Evolutionary conservation across 2,113 vertebrate genomes (phyloP), one percentile per base, ranked within the genome.

Genomic region (Ia io): DNA sequence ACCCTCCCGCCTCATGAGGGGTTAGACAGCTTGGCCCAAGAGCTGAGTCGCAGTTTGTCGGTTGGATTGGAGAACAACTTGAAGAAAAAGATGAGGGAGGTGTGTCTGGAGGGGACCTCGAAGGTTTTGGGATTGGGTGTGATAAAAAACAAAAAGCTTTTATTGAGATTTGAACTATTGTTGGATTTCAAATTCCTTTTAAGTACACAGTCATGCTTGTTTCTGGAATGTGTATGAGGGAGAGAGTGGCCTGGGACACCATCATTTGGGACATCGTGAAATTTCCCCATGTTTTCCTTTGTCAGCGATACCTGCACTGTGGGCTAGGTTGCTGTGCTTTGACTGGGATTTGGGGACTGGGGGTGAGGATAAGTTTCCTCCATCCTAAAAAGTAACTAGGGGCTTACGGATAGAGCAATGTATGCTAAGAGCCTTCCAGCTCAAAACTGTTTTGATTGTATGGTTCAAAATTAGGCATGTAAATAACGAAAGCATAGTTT

Each of bases 11-110:
- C 94, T 22, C 69, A 49, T 1, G 96, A 97, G 11, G 97, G 97
- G 16, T 90, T 98, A 77, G 98, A 98, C 2, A 82, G 88, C 49
- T 93, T 98, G 47, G 97, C 97, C 0, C 97, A 98, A 84, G 98
- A 98, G 59, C 94, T 98, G 96, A 98, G 96, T 56, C 91, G 86
- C n/a, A 97, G 96, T 67, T 97, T 98, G 78, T 97, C 98, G 1
- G 87, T 96, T 5, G 97, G 98, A 51, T 67, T 98, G 90, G 98
- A 98, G 88, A 96, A 95, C 85, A 98, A 97, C 77, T 79, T 97
- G 16, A 92, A 97, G 79, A 95, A 93, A 73, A 98, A 98, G 97
- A 98, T 98, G 91, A 97, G 96, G 35, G 40, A 91, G 23, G 37
- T 76, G 67, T 82, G 86, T 79, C 30, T 88, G 74, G 70, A 25